Evolutionary conservation across 2,797 vertebrate species (phyloP), one percentile per base, ranked within the genome.

Genomic region (Rhadinocentrus ornatus): DNA sequence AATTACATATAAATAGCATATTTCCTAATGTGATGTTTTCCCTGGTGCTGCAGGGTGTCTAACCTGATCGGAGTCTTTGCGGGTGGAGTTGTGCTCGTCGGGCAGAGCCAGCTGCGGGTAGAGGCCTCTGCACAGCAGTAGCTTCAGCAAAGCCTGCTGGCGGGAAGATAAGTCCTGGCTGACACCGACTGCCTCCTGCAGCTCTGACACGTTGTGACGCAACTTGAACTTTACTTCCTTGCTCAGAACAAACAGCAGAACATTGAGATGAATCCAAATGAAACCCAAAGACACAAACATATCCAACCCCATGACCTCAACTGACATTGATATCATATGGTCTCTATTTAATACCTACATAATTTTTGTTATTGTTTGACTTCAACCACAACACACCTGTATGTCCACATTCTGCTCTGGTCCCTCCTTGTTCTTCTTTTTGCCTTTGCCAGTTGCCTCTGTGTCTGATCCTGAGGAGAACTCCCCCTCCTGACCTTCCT

Each of bases 161-260:
- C 91, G 88, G 0, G 90, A 84, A 0, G 93, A 94, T 69, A 98
- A 75, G 58, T 92, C 94, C 82, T 93, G 94, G 15, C 90, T 91
- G 0, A 86, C 71, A 32, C 73, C 67, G 34, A 96, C 92, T 0
- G 91, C 93, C 0, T 93, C 95, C 85, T 93, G 95, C 29, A 99
- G 95, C 89, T 96, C 94, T 0, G 90, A 89, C 73, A 98, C 79
- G 53, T 97, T 90, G 83, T 97, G 97, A 0, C 96, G 95, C 61
- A 98, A 88, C 87, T 98, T 96, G 77, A 99, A 99, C 88, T 97
- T 98, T 76, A 98, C 94, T 0, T 98, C 97, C 97, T 99, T 86
- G 69, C 5, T 57, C 2, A 59, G 29, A 31, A 8, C 35, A 15
- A 71, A 75, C n/a, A 74, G 46, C 15, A 66, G 1, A 48, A 70